Conservation (phyloP, 2,797 vertebrate genomes). For the Ctenochaetus hawaiiensis region DNA sequence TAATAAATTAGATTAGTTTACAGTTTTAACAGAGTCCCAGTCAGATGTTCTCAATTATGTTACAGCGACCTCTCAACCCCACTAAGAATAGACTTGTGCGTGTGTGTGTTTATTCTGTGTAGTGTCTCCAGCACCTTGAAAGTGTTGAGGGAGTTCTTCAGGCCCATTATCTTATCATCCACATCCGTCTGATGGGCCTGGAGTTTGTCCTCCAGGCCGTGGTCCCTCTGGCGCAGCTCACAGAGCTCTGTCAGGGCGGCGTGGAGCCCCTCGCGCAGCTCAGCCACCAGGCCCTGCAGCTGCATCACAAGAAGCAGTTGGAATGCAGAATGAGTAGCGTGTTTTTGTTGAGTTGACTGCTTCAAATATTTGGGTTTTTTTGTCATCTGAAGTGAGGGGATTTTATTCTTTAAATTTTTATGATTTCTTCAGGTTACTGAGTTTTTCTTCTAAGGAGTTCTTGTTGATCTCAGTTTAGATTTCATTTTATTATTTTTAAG, state of each 20-base stretch:
- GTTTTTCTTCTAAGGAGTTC: background rate
- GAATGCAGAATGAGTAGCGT: background rate
- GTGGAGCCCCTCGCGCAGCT: constrained; percentile 93
- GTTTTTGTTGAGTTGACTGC: background rate
- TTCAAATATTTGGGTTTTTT: background rate
- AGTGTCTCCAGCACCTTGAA: constrained; percentile 88
- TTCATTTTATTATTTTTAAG: background rate
- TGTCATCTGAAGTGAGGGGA: background rate
- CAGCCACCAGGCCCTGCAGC: constrained; percentile 94
- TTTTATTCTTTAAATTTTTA: background rate
- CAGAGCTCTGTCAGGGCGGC: constrained; percentile 90
- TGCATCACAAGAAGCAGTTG: constrained; percentile 61
- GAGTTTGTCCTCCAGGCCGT: constrained; percentile 91
- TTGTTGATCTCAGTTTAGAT: no score
- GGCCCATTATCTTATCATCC: constrained; percentile 93
- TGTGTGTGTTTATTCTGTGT: constrained; percentile 40
- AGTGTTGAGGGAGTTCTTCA: constrained; percentile 95
- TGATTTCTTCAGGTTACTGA: background rate
- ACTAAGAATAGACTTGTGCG: background rate
- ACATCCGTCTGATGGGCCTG: constrained; percentile 91
- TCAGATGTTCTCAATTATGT: constrained; percentile 67
- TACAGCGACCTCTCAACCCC: background rate
- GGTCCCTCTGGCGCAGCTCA: constrained; percentile 91
- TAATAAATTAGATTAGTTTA: constrained; percentile 50
- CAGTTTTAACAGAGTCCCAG: constrained; percentile 22